Percentiles rank a stretch among this genome's conserved stretches.
Evolutionary conservation across 2,888 invertebrate genomes (phyloP).

Genomic region (Sussaba pulchella): DNA sequence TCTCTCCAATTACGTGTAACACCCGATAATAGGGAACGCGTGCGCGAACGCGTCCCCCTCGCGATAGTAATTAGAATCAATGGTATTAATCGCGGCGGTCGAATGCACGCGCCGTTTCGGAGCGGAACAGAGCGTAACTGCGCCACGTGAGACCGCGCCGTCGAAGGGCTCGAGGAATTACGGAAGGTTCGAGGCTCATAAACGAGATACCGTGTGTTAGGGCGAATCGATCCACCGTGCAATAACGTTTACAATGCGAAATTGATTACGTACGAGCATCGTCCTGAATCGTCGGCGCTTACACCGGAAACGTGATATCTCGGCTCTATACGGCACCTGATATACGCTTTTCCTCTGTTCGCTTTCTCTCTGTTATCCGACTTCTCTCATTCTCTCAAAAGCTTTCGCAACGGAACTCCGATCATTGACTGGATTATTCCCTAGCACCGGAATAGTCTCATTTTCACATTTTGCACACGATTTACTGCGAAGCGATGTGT

Average conservation of each 20-base stretch:
- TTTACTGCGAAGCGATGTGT: no score
- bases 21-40: constrained; percentile 45
- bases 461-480: constrained; percentile 15
- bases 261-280: constrained; percentile 50
- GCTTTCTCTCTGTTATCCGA: constrained; percentile 22
- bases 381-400: neutral
- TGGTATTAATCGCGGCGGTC: constrained; percentile 42
- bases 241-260: constrained; percentile 53
- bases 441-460: constrained; percentile 14
- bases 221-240: constrained; percentile 3
- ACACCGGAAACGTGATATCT: constrained; percentile 19
- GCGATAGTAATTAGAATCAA: constrained; percentile 38
- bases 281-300: constrained; percentile 36
- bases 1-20: constrained; percentile 53
- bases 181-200: neutral
- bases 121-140: neutral
- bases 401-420: neutral
- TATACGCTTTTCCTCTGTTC: neutral
- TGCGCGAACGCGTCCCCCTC: constrained; percentile 20
- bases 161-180: constrained; percentile 6
- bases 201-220: neutral
- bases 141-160: neutral
- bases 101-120: constrained; percentile 32
- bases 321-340: neutral
- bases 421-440: neutral